These are phyloP conservation scores for Acropora yongei DNA, from an alignment of 64 coral and sea anemone genomes.

Conservation along the genomic window DNA sequence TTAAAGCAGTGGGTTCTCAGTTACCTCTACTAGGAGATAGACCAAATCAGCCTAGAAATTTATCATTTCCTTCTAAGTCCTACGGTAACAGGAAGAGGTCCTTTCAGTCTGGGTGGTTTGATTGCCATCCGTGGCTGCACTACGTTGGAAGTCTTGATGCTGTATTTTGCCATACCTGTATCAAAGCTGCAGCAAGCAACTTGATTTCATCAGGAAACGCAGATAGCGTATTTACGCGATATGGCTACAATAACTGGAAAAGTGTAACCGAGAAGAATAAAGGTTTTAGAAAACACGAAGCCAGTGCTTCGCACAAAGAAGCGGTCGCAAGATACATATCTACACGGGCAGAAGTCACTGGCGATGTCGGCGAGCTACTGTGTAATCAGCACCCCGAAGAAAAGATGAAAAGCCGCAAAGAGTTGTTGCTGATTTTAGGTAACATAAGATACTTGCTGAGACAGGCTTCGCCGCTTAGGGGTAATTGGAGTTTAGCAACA, in stretches of 20 bases:
- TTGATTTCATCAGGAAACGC: slow-evolving; percentile 35
- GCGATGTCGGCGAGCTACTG: slow-evolving; percentile 32
- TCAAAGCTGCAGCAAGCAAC: slow-evolving; percentile 27
- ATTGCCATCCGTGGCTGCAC: slow-evolving; percentile 57
- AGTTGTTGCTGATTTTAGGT: slow-evolving; percentile 47
- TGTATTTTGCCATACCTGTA: slow-evolving; percentile 61
- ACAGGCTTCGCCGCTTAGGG: slow-evolving; percentile 61
- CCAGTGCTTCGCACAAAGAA: slow-evolving; percentile 51
- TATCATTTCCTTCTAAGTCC: slow-evolving; percentile 47
- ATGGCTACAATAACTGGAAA: slow-evolving; percentile 35
- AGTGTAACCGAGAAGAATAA: slow-evolving; percentile 14
- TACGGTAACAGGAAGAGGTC: slow-evolving; percentile 50
- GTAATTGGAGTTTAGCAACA: slow-evolving; percentile 56
- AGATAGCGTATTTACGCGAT: slow-evolving; percentile 13
- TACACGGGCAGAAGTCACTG: slow-evolving; percentile 10
- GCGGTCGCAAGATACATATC: slow-evolving; percentile 53
- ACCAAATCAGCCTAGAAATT: slow-evolving; percentile 53
- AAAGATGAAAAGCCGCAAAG: slow-evolving; percentile 13
- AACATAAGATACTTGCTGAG: slow-evolving; percentile 61
- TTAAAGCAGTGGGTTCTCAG: slow-evolving; percentile 25
- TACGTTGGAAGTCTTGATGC: slow-evolving; percentile 42
- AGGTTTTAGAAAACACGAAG: slow-evolving; percentile 36
- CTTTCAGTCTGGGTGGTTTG: slow-evolving; percentile 49
- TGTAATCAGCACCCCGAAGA: slow-evolving; percentile 50
- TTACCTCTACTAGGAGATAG: slow-evolving; percentile 57